Base-by-base conservation (phyloP, 2,113 vertebrate genomes). In the Epinephelus cyanopodus region DNA sequence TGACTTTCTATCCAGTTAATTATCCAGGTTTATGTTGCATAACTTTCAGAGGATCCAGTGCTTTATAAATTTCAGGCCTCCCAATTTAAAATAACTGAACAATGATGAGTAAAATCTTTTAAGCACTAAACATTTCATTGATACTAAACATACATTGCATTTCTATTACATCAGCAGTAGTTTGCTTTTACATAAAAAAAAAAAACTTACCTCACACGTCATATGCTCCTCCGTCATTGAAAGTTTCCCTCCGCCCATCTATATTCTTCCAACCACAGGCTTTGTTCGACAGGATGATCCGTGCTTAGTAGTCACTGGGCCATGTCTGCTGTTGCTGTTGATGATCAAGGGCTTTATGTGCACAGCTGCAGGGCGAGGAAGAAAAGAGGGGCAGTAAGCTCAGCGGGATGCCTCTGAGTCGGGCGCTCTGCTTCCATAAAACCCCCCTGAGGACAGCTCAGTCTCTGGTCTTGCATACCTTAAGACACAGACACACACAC, bases 301-400 rank as follows among this genome's bases (percentile, higher is more conserved):
- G 37, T 53, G 66, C 11, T 72, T 60, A n/a, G 42, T n/a, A 4
- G 39, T 67, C 53, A n/a, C 18, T 33, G 5, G 23, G 12, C 13
- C 54, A 27, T 11, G 21, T 62, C 45, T 15, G 19, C 3, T 33
- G 56, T 8, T 27, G 23, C 17, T 19, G 5, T 2, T 18, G 39
- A 74, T 74, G 56, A 74, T 74, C 37, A 48, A 54, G 56, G n/a
- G 54, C 37, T 74, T 68, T 23, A 39, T 48, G 63, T 47, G 48
- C 25, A 45, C 21, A 67, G 74, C 53, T 23, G 29, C 74, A 45
- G 21, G 58, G n/a, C 1, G 6, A 50, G 42, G 45, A 66, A 18
- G n/a, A n/a, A 42, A 65, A 53, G 29, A 60, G 42, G 61, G 61
- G 37, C 53, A 27, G 53, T 10, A n/a, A 73, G 19, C 68, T 53